Conservation (phyloP, 2,113 vertebrate genomes). For the Hydrochoerus hydrochaeris region DNA sequence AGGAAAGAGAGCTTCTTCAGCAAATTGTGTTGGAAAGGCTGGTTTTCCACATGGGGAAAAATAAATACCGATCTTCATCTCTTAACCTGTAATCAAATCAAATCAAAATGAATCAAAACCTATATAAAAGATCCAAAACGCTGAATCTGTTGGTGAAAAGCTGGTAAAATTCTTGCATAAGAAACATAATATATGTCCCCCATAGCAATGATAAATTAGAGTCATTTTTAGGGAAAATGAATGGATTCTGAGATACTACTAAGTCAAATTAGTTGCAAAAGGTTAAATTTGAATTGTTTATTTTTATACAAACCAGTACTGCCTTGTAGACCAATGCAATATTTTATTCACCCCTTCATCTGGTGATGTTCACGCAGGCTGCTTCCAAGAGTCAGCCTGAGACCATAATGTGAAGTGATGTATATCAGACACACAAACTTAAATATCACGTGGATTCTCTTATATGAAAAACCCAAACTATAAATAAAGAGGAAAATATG, state of each 20-base stretch:
- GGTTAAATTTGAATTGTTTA: neutral
- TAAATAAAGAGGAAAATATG: neutral
- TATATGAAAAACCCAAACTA: neutral
- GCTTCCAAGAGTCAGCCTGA: neutral
- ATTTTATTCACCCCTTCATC: neutral
- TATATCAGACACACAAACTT: neutral
- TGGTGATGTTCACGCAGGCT: neutral
- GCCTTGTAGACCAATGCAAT: neutral
- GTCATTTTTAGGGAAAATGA: neutral
- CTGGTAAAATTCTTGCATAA: neutral
- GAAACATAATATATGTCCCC: neutral
- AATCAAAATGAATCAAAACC: neutral
- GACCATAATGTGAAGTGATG: neutral
- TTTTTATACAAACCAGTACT: neutral
- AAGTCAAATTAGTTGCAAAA: neutral
- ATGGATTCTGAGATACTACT: neutral
- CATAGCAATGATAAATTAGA: neutral
- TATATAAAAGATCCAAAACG: neutral
- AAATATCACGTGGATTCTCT: neutral
- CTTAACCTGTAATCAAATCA: neutral
- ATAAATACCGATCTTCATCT: neutral
- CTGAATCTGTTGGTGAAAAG: neutral
- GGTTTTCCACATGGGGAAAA: neutral
- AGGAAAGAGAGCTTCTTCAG: neutral
- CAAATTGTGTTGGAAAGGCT: neutral